These are phyloP conservation scores for Caerostris darwini DNA, from an alignment of 1,140 invertebrate species.

Conservation along the genomic window DNA sequence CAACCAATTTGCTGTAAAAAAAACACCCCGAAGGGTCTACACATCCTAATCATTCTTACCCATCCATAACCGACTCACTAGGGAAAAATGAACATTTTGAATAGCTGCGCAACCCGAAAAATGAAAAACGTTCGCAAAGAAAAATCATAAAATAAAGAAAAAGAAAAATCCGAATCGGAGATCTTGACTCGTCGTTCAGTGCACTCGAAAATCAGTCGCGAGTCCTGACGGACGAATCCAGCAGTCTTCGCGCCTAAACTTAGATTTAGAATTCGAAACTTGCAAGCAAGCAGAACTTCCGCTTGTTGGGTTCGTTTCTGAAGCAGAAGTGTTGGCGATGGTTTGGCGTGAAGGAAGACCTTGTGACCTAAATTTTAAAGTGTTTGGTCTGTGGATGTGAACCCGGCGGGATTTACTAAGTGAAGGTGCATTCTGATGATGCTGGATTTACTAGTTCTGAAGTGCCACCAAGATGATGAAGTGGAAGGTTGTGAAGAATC, in stretches of 20 bases:
- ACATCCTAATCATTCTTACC: background rate
- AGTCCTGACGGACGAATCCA: background rate
- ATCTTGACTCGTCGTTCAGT: conserved; percentile 16
- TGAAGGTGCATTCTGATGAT: conserved; percentile 52
- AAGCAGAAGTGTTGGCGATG: conserved; percentile 34
- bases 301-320: background rate
- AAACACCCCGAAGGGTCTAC: background rate
- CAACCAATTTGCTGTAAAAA: background rate
- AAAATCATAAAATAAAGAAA: background rate
- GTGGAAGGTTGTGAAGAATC: conserved; percentile 65
- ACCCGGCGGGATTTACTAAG: background rate
- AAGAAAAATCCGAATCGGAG: background rate
- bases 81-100: background rate
- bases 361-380: conserved; percentile 51
- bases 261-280: no score
- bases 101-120: background rate
- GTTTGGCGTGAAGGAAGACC: conserved; percentile 56
- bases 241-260: no score
- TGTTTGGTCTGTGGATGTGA: conserved; percentile 9
- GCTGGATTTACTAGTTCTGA: background rate
- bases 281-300: background rate
- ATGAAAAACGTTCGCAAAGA: background rate
- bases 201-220: background rate
- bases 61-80: conserved; percentile 43
- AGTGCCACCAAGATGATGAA: conserved; percentile 59